Conservation (phyloP, 1,140 invertebrate species). For the Lamellibrachia luymesi region DNA sequence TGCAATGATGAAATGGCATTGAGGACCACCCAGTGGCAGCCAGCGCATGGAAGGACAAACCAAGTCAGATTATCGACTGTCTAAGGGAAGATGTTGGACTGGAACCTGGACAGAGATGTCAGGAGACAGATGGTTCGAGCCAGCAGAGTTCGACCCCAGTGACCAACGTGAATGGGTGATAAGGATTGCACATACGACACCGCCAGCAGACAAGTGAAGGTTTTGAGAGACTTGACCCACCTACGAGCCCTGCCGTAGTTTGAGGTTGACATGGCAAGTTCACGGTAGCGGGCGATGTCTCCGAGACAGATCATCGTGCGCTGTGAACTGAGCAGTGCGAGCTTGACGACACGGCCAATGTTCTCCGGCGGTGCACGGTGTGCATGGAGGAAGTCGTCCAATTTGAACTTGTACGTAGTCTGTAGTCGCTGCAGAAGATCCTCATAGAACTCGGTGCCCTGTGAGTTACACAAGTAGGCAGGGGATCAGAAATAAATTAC, state of each 20-base stretch:
- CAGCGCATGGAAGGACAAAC: neutral
- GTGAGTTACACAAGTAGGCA: conserved; percentile 28
- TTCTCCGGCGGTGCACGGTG: conserved; percentile 61
- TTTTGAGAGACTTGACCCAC: conserved; percentile 34
- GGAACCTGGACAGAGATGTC: no score
- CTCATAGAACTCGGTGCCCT: conserved; percentile 76
- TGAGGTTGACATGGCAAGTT: conserved; percentile 74
- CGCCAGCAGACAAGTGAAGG: conserved; percentile 10
- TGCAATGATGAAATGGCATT: no score
- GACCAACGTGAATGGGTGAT: neutral
- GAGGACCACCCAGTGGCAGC: neutral
- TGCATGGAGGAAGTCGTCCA: conserved; percentile 65
- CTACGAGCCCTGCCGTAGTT: conserved; percentile 82
- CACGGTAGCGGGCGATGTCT: conserved; percentile 85
- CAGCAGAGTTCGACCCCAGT: neutral
- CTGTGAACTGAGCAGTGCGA: conserved; percentile 80
- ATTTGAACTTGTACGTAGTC: conserved; percentile 71
- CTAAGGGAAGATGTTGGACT: no score
- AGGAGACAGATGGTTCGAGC: no score
- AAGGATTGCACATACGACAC: neutral
- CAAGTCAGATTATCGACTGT: no score
- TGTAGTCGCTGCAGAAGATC: conserved; percentile 73
- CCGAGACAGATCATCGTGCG: conserved; percentile 86
- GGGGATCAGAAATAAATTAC: neutral
- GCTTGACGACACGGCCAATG: conserved; percentile 68